Conservation (phyloP, 1,140 invertebrate genomes). For the Drosophila pseudoobscura region DNA sequence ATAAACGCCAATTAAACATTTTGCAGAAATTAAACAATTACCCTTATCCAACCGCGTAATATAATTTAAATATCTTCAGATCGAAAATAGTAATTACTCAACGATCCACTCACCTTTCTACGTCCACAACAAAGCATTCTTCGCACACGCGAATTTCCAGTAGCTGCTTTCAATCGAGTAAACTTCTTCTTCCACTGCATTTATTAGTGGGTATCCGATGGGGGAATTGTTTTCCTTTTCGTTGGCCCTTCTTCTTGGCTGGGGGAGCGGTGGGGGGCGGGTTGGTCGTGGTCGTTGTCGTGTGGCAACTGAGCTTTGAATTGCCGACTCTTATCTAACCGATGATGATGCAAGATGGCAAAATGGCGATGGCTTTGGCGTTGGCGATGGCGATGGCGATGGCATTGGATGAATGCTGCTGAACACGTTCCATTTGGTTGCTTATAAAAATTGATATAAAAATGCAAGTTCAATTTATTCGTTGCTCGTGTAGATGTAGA, state of each 20-base stretch:
- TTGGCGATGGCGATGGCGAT: background rate
- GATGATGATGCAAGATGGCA: background rate
- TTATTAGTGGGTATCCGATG: conserved; percentile 82
- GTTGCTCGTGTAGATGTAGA: conserved; percentile 55
- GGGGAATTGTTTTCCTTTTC: conserved; percentile 52
- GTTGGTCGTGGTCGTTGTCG: conserved; percentile 1
- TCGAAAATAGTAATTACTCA: too few species aligned
- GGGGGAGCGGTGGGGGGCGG: conserved; percentile 13
- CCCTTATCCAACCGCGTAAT: too few species aligned
- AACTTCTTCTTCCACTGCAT: conserved; percentile 91
- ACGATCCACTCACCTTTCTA: conserved; percentile 88
- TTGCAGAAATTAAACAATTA: too few species aligned
- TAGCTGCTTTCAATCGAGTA: conserved; percentile 88
- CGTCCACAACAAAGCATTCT: conserved; percentile 94
- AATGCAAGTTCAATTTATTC: conserved; percentile 71
- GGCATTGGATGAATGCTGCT: conserved; percentile 46
- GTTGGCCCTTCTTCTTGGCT: conserved; percentile 7
- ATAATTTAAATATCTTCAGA: too few species aligned
- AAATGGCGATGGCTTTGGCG: too few species aligned
- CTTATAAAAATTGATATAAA: conserved; percentile 56
- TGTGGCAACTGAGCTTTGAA: conserved; percentile 31
- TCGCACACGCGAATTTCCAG: conserved; percentile 89
- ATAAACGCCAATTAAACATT: too few species aligned
- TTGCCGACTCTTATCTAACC: conserved; percentile 32
- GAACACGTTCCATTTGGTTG: conserved; percentile 41